Evolutionary conservation across 1,140 invertebrate species (phyloP).

Genomic region (Rhagoletis pomonella): DNA sequence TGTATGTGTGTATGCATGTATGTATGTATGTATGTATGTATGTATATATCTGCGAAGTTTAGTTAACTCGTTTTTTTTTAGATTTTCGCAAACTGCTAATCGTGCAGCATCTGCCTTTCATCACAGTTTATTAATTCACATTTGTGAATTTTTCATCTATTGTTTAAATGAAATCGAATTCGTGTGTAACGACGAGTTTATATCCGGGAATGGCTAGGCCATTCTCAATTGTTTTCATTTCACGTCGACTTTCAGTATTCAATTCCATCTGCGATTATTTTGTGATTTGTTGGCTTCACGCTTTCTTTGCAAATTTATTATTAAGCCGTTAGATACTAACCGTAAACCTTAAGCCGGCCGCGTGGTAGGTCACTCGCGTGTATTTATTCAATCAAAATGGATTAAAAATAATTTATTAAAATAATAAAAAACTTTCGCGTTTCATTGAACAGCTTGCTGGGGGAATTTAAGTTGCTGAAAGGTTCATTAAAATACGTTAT

Average conservation of each 20-base stretch:
- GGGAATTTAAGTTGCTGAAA: not conserved
- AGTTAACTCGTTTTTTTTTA: not conserved
- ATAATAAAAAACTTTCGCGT: not conserved
- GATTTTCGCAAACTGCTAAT: not conserved
- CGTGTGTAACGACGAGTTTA: not conserved
- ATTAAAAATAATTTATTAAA: slow-evolving; percentile 22
- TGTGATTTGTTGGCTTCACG: not conserved
- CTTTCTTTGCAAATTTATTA: not conserved
- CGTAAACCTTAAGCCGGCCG: not conserved
- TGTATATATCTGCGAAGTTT: not conserved
- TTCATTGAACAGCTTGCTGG: not conserved
- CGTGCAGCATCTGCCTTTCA: slow-evolving; percentile 27
- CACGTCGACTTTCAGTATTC: not conserved
- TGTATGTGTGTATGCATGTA: too few species aligned
- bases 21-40: not conserved
- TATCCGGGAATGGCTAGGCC: not conserved
- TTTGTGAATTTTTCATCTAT: slow-evolving; percentile 33
- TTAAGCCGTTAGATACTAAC: not conserved
- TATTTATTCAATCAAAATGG: not conserved
- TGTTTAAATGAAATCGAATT: not conserved
- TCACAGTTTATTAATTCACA: not conserved
- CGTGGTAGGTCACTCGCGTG: not conserved
- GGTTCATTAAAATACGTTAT: not conserved
- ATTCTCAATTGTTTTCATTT: slow-evolving; percentile 24
- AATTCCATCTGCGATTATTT: not conserved